Conservation (phyloP, 2,113 vertebrate genomes). For the Nerophis ophidion region DNA sequence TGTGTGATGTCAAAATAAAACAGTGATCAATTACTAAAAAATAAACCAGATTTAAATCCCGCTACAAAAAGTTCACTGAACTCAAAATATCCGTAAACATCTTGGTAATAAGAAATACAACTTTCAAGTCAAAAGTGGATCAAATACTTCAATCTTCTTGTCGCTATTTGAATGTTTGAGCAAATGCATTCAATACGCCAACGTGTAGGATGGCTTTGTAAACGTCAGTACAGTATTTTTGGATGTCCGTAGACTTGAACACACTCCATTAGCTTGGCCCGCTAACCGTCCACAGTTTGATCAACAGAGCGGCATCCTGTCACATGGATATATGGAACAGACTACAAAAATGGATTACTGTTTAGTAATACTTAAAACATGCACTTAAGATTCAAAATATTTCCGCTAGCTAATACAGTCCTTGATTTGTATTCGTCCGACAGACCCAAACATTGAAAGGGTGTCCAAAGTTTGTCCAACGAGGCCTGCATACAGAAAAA, state of each 20-base stretch:
- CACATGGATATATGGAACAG: constrained; percentile 81
- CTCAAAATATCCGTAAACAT: constrained; percentile 99
- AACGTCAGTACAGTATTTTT: constrained; percentile 82
- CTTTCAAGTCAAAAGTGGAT: constrained; percentile 99
- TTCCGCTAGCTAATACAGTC: constrained; percentile 70
- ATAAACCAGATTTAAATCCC: constrained; percentile 95
- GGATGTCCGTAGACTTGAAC: constrained; percentile 39
- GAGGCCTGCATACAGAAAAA: too few relatives aligned
- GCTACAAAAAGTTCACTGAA: constrained; percentile 99
- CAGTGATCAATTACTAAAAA: constrained; percentile 98
- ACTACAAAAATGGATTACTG: constrained; percentile 82
- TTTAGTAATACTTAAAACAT: constrained; percentile 89
- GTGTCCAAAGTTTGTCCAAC: constrained; percentile 1
- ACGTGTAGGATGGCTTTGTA: constrained; percentile 82
- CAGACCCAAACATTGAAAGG: constrained; percentile 16
- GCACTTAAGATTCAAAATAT: constrained; percentile 79
- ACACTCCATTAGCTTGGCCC: constrained; percentile 64
- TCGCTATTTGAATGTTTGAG: constrained; percentile 92
- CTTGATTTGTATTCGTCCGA: constrained; percentile 44
- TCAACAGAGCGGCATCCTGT: constrained; percentile 61
- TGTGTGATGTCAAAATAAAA: constrained; percentile 96
- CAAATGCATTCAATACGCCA: constrained; percentile 67
- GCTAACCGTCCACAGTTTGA: constrained; percentile 69
- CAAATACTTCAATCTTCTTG: constrained; percentile 95
- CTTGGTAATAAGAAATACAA: constrained; percentile 99